Percentiles rank a stretch among this genome's conserved stretches.
Evolutionary conservation across 2,888 invertebrate genomes (phyloP).

Genomic region (Leucophenga montana): DNA sequence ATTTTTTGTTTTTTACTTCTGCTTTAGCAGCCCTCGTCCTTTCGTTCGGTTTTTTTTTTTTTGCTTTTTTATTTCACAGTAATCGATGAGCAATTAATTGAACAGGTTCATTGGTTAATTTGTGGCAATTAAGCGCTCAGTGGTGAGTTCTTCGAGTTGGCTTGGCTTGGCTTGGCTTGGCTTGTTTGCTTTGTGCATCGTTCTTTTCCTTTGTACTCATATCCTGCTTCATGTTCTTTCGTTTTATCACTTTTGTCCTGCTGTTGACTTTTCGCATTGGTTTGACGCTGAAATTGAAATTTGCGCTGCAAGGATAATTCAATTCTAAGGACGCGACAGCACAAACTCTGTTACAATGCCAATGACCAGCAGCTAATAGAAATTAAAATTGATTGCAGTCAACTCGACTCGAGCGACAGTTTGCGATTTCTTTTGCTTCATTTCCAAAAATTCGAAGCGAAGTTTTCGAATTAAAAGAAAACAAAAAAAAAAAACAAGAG

Average conservation of each 20-base stretch:
- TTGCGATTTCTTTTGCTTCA: not conserved
- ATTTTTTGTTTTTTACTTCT: too few relatives aligned
- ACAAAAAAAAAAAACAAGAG: too few relatives aligned
- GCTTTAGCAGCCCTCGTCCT: not conserved
- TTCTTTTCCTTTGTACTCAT: not conserved
- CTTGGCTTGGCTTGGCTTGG: not conserved
- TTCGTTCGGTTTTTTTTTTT: too few relatives aligned
- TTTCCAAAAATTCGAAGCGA: too few relatives aligned
- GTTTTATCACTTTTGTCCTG: too few relatives aligned
- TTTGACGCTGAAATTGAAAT: not conserved
- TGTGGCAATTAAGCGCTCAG: slow-evolving; percentile 33
- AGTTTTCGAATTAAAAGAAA: too few relatives aligned
- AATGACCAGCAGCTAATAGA: not conserved
- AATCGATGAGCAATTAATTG: slow-evolving; percentile 21
- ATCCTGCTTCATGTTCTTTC: not conserved
- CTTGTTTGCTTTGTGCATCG: not conserved
- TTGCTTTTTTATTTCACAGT: not conserved
- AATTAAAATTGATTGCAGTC: slow-evolving; percentile 9
- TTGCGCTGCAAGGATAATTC: not conserved
- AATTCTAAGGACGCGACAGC: not conserved
- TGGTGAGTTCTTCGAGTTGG: not conserved
- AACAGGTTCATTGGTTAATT: slow-evolving; percentile 42
- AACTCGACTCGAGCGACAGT: too few relatives aligned
- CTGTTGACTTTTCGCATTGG: not conserved
- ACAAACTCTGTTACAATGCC: not conserved